Percentiles rank a stretch among this genome's conserved stretches.
phyloP scores from a whole-genome alignment of 2,113 vertebrate genomes.

The Piprites chloris region DNA sequence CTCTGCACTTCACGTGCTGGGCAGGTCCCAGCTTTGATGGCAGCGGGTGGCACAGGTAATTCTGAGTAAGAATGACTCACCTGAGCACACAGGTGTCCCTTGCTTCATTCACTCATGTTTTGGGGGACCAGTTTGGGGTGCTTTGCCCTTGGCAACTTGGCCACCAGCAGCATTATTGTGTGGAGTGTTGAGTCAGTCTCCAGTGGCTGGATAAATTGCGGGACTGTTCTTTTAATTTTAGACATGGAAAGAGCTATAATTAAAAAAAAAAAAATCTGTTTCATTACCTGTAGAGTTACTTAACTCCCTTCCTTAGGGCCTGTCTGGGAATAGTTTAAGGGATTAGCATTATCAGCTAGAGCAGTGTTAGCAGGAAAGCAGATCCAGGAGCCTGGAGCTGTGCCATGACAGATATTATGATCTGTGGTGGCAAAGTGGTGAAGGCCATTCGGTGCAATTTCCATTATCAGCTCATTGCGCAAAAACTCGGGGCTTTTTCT shows the following conservation, averaged over 20 bases:
- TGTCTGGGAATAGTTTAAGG: background rate
- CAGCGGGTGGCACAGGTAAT: background rate
- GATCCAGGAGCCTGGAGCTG: background rate
- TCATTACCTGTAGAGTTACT: constrained; percentile 47
- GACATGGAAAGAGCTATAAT: constrained; percentile 33
- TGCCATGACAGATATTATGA: background rate
- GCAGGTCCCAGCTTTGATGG: background rate
- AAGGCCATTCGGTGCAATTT: background rate
- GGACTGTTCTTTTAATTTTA: constrained; percentile 10
- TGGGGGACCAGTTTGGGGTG: background rate
- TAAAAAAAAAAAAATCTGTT: constrained; percentile 6
- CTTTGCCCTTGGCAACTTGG: background rate
- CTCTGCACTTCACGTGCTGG: background rate
- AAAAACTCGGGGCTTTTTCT: background rate
- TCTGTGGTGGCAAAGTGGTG: background rate
- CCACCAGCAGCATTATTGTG: constrained; percentile 15
- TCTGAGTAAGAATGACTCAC: background rate
- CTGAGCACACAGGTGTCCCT: background rate
- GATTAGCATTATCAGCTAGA: background rate
- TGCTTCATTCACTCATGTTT: accelerated
- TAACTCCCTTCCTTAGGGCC: constrained; percentile 16
- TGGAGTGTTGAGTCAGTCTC: constrained; percentile 45
- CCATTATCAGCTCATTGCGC: background rate
- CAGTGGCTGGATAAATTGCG: background rate
- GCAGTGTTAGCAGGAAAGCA: background rate